Evolutionary conservation across 1,140 invertebrate genomes (phyloP).

Genomic region (Eriosoma lanigerum): DNA sequence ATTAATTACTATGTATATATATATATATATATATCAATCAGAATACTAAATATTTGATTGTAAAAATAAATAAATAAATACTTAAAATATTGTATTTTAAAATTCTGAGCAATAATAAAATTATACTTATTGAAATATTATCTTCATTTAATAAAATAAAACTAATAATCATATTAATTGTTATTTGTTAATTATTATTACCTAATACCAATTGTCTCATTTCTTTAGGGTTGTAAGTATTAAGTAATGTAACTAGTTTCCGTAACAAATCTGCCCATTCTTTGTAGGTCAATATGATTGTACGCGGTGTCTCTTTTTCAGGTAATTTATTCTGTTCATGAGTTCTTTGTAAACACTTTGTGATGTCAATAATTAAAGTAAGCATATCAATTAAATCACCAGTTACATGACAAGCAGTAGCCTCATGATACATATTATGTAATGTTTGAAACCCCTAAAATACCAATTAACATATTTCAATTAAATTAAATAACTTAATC

Average conservation of each 20-base stretch:
- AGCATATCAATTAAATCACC: conserved; percentile 82
- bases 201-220: conserved; percentile 77
- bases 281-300: conserved; percentile 66
- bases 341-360: conserved; percentile 69
- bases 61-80: too few relatives aligned
- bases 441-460: conserved; percentile 80
- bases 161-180: neutral
- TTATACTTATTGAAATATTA: too few relatives aligned
- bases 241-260: conserved; percentile 82
- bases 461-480: conserved; percentile 50
- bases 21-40: too few relatives aligned
- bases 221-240: conserved; percentile 87
- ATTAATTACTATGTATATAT: too few relatives aligned
- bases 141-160: neutral
- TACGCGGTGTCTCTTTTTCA: conserved; percentile 58
- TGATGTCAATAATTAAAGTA: conserved; percentile 72
- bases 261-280: conserved; percentile 82
- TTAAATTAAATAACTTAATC: neutral
- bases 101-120: too few relatives aligned
- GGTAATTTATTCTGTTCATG: conserved; percentile 68
- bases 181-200: conserved; percentile 56
- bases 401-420: conserved; percentile 83
- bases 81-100: too few relatives aligned
- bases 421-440: conserved; percentile 92
- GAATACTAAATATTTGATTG: too few relatives aligned